Conservation (phyloP, 2,888 invertebrate genomes). For the Cryptocheilus praepositus region DNA sequence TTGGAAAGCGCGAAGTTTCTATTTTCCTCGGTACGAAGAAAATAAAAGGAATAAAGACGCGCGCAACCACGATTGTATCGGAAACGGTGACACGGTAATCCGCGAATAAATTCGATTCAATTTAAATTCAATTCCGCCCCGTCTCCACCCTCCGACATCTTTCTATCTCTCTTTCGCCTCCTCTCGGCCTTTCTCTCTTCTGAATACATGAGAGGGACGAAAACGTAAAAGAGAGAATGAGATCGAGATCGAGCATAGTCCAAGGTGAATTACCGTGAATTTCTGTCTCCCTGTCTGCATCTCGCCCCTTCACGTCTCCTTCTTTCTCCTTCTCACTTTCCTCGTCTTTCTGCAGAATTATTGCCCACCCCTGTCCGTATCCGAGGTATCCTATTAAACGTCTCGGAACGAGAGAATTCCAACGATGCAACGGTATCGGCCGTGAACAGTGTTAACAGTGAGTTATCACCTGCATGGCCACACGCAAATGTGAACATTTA, state of each 20-base stretch:
- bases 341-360: background rate
- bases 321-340: background rate
- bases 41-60: slow-evolving; percentile 15
- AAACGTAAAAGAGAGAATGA: no score
- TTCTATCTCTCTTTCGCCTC: background rate
- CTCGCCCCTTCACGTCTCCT: background rate
- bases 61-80: slow-evolving; percentile 15
- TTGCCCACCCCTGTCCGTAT: background rate
- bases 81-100: slow-evolving; percentile 25
- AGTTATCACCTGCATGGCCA: slow-evolving; percentile 44
- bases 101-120: slow-evolving; percentile 39
- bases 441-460: slow-evolving; percentile 50
- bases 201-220: no score
- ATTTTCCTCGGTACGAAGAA: slow-evolving; percentile 1
- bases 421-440: slow-evolving; percentile 51
- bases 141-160: slow-evolving; percentile 16
- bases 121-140: slow-evolving; percentile 32
- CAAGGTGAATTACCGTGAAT: slow-evolving; percentile 5
- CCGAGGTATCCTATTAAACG: slow-evolving; percentile 38
- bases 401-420: slow-evolving; percentile 49
- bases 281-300: background rate
- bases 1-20: background rate
- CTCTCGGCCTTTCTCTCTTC: slow-evolving; percentile 1
- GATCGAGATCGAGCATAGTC: no score
- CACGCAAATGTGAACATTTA: no score